phyloP scores from a whole-genome alignment of 2,888 invertebrate species.

The Drosophila birchii region DNA sequence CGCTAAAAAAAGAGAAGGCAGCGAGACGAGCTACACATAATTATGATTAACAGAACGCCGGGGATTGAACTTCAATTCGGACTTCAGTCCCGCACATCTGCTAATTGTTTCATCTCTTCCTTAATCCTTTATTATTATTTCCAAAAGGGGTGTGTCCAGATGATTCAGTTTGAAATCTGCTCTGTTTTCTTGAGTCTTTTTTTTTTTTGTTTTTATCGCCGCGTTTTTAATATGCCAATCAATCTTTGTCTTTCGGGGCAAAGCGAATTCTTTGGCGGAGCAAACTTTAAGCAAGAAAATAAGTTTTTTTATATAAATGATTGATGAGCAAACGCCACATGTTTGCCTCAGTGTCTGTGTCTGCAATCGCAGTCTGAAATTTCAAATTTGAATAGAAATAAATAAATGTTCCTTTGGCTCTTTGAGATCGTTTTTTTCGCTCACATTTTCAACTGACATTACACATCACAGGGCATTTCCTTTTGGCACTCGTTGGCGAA shows the following conservation, averaged over 20 bases:
- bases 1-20: constrained; percentile 45
- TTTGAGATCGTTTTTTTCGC: constrained; percentile 8
- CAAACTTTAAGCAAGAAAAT: constrained; percentile 71
- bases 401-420: constrained; percentile 14
- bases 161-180: constrained; percentile 47
- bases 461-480: constrained; percentile 21
- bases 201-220: constrained; percentile 3
- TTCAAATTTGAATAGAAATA: constrained; percentile 42
- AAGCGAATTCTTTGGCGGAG: constrained; percentile 25
- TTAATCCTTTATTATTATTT: constrained; percentile 38
- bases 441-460: constrained; percentile 5
- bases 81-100: constrained; percentile 59
- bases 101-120: constrained; percentile 61
- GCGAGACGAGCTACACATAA: constrained; percentile 54
- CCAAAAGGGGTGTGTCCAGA: constrained; percentile 38
- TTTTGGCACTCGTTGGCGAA: constrained; percentile 12
- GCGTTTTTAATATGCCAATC: constrained; percentile 63
- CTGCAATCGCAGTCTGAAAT: constrained; percentile 31
- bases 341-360: constrained; percentile 22
- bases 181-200: constrained; percentile 18
- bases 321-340: constrained; percentile 60
- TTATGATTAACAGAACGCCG: constrained; percentile 75
- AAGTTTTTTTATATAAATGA: constrained; percentile 66
- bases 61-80: constrained; percentile 47
- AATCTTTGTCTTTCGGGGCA: constrained; percentile 68